Conservation (phyloP, 2,113 vertebrate species). For the Saimiri boliviensis region DNA sequence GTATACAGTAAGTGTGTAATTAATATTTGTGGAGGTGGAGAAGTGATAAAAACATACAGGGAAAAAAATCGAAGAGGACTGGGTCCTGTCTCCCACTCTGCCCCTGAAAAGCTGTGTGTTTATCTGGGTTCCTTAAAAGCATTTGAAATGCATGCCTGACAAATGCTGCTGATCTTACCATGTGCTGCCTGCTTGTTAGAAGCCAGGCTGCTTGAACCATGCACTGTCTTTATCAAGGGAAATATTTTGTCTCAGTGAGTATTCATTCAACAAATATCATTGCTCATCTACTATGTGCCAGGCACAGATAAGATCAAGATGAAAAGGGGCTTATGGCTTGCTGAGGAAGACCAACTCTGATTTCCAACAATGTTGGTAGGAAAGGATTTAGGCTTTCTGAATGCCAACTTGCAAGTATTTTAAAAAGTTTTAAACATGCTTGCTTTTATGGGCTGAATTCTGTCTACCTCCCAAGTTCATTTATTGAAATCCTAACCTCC, state of each 20-base stretch:
- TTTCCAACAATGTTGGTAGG: background rate
- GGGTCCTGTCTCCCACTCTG: background rate
- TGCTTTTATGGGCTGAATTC: background rate
- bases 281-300: background rate
- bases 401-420: background rate
- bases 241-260: background rate
- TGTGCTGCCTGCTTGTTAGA: background rate
- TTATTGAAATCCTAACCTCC: background rate
- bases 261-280: background rate
- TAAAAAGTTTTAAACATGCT: background rate
- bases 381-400: background rate
- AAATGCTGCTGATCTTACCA: background rate
- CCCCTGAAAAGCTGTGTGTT: background rate
- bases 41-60: background rate
- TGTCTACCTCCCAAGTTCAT: background rate
- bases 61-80: background rate
- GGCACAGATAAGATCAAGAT: background rate
- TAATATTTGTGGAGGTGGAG: background rate
- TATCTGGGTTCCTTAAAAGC: background rate
- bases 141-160: background rate
- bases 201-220: background rate
- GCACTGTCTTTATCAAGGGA: background rate
- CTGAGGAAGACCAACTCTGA: background rate
- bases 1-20: background rate
- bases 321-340: background rate